These are phyloP conservation scores for Melinaea menophilus DNA, from an alignment of 2,888 invertebrate genomes.

Conservation along the genomic window DNA sequence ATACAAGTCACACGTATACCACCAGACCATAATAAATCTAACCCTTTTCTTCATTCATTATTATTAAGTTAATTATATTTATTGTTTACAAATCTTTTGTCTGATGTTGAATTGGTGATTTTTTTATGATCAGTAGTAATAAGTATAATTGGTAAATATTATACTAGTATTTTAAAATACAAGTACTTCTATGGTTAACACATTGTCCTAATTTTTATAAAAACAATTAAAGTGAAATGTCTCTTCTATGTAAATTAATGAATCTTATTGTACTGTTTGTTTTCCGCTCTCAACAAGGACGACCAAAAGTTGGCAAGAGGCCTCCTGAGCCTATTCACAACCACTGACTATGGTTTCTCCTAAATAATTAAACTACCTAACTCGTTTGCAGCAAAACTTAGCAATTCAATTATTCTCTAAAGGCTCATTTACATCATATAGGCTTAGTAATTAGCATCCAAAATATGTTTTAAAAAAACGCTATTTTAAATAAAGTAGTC, in stretches of 20 bases:
- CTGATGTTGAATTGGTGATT: too few relatives aligned
- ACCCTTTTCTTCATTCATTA: too few relatives aligned
- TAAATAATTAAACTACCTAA: constrained; percentile 26
- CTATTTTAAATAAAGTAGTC: too few relatives aligned
- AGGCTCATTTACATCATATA: constrained; percentile 8
- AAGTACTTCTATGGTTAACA: too few relatives aligned
- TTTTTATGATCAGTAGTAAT: too few relatives aligned
- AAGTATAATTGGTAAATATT: too few relatives aligned
- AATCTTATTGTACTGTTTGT: neutral
- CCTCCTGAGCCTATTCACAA: constrained; percentile 19
- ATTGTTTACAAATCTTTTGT: too few relatives aligned
- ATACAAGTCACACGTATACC: constrained; percentile 7
- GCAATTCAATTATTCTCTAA: constrained; percentile 25
- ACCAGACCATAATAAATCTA: too few relatives aligned
- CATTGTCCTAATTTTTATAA: too few relatives aligned
- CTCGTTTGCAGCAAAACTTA: constrained; percentile 22
- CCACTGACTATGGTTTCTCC: constrained; percentile 21
- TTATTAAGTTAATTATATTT: too few relatives aligned
- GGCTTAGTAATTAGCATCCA: constrained; percentile 7
- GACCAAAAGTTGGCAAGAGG: constrained; percentile 4
- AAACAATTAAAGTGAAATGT: neutral
- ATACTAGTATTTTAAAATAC: too few relatives aligned
- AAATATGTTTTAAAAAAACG: too few relatives aligned
- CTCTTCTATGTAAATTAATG: neutral
- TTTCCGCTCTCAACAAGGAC: neutral